Percentiles rank a stretch among this genome's conserved stretches.
Conservation (phyloP, 1,140 invertebrate species). For the Lanistes nyassanus region DNA sequence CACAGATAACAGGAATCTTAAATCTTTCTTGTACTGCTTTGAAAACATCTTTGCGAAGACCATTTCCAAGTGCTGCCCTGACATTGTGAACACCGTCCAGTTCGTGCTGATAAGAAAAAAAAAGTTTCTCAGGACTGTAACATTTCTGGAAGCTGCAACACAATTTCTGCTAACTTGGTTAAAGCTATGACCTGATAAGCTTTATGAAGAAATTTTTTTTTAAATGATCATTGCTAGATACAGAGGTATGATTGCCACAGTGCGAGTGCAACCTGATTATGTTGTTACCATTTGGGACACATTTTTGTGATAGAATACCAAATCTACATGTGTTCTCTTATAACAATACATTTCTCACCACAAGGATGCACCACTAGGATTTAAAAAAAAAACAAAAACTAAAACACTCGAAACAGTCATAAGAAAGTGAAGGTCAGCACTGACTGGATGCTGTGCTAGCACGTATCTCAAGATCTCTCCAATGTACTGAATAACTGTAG, state of each 20-base stretch:
- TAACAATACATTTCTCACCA: constrained; percentile 71
- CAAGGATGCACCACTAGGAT: constrained; percentile 7
- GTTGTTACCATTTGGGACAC: too few species aligned
- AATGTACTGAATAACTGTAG: constrained; percentile 46
- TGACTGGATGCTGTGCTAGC: constrained; percentile 33
- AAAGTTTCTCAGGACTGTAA: too few species aligned
- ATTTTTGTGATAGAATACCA: constrained; percentile 47
- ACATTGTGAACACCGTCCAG: constrained; percentile 39
- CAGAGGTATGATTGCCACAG: too few species aligned
- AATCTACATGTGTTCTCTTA: constrained; percentile 96
- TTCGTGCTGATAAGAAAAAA: constrained; percentile 32
- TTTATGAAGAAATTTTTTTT: too few species aligned
- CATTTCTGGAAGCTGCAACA: too few species aligned
- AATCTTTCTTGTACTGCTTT: constrained; percentile 85
- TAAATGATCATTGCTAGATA: too few species aligned
- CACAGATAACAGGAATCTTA: constrained; percentile 82
- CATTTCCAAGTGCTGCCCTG: constrained; percentile 64
- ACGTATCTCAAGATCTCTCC: constrained; percentile 48
- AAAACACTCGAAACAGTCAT: neutral
- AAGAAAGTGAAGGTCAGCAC: constrained; percentile 3
- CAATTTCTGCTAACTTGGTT: too few species aligned
- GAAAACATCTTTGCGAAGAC: constrained; percentile 95
- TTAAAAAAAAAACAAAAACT: neutral
- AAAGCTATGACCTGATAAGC: too few species aligned
- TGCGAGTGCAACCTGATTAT: too few species aligned